Evolutionary conservation across 2,888 invertebrate genomes (phyloP).

Genomic region (Aleiodes leptofemur): DNA sequence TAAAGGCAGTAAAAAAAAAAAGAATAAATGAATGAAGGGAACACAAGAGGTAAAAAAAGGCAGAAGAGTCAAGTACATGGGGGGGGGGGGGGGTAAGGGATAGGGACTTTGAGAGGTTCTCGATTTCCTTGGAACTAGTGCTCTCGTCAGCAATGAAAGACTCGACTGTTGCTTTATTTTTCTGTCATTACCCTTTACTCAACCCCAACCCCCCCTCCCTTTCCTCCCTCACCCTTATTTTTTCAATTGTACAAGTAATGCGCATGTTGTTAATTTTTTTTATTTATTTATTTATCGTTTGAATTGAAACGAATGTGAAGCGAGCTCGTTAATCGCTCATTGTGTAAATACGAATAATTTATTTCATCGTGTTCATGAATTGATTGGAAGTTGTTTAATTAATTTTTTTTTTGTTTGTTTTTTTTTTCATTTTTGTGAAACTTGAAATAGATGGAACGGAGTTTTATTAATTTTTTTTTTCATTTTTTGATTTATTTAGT

Average conservation of each 20-base stretch:
- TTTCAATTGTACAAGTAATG: background rate
- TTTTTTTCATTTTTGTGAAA: too few species aligned
- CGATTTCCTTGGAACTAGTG: background rate
- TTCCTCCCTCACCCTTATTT: background rate
- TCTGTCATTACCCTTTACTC: background rate
- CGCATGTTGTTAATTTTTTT: background rate
- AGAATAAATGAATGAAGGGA: background rate
- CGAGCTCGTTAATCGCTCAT: slow-evolving; percentile 25
- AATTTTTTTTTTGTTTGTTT: too few species aligned
- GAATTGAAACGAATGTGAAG: background rate
- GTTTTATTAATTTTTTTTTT: too few species aligned
- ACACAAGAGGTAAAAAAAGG: background rate
- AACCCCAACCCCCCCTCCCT: background rate
- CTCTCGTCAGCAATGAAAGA: background rate
- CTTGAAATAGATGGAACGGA: too few species aligned
- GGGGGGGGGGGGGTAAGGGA: background rate
- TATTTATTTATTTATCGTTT: background rate
- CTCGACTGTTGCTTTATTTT: slow-evolving; percentile 7
- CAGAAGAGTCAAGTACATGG: background rate
- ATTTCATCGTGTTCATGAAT: background rate
- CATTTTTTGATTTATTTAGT: too few species aligned
- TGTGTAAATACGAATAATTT: slow-evolving; percentile 24
- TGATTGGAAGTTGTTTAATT: too few species aligned
- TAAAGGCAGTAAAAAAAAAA: background rate
- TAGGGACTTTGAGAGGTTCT: background rate